Evolutionary conservation across 2,113 vertebrate genomes (phyloP).

Genomic region (Ceyx margarethae): DNA sequence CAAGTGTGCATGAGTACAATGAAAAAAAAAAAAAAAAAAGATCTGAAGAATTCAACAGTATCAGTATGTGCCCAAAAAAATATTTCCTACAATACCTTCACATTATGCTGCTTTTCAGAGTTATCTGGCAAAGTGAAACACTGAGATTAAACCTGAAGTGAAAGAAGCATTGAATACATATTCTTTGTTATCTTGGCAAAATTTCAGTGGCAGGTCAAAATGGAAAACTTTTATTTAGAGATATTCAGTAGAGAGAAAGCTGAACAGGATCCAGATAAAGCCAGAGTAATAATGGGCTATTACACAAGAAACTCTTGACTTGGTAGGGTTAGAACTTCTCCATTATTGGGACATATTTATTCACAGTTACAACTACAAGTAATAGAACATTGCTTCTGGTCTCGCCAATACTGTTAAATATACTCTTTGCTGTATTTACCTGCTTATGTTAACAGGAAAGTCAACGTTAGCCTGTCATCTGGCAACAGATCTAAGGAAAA

Average conservation of each 20-base stretch:
- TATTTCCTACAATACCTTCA: background rate
- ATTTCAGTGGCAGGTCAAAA: background rate
- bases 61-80: background rate
- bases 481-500: background rate
- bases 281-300: background rate
- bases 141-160: background rate
- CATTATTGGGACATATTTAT: background rate
- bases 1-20: no score
- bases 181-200: background rate
- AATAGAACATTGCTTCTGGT: background rate
- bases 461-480: background rate
- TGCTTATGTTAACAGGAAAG: background rate
- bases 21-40: background rate
- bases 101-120: background rate
- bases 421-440: background rate
- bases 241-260: background rate
- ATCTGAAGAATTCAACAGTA: background rate
- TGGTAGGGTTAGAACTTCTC: background rate
- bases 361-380: background rate
- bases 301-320: background rate
- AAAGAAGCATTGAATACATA: background rate
- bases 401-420: background rate
- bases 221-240: fast-evolving
- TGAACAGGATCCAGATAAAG: background rate
- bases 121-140: background rate